Evolutionary conservation across 2,797 vertebrate genomes (phyloP).

Genomic region (Typhlichthys subterraneus): DNA sequence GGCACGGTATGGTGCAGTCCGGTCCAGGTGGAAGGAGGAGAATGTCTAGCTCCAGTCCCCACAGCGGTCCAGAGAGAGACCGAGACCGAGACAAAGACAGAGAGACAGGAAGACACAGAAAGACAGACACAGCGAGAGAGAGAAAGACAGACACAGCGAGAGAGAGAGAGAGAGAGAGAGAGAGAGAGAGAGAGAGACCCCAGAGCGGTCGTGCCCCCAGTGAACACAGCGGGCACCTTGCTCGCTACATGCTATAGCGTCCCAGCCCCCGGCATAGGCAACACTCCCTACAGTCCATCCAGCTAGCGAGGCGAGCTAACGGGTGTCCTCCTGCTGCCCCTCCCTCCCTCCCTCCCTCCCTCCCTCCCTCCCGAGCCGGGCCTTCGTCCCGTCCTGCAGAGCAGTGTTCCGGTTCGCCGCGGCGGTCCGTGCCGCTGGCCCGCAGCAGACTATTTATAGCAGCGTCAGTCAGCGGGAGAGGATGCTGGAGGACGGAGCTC

Average conservation of each 20-base stretch:
- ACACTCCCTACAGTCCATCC: slow-evolving; percentile 42
- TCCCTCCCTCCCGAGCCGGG: slow-evolving; percentile 37
- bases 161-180: too few species aligned
- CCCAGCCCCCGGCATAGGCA: slow-evolving; percentile 29
- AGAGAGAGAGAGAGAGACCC: too few species aligned
- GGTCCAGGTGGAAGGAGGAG: too few species aligned
- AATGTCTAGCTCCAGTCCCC: too few species aligned
- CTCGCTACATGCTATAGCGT: slow-evolving; percentile 14
- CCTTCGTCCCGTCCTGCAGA: slow-evolving; percentile 62
- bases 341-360: slow-evolving; percentile 34
- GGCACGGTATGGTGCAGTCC: too few species aligned
- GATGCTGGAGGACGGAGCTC: neutral
- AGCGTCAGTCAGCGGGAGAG: slow-evolving; percentile 53
- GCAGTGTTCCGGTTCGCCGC: slow-evolving; percentile 57
- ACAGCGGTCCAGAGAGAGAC: too few species aligned
- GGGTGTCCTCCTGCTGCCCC: slow-evolving; percentile 50
- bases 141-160: too few species aligned
- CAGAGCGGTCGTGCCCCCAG: too few species aligned
- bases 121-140: too few species aligned
- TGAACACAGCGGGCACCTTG: too few species aligned
- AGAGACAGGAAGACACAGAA: too few species aligned
- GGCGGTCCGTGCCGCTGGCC: slow-evolving; percentile 60
- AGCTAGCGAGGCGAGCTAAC: neutral
- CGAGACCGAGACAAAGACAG: too few species aligned
- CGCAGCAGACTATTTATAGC: slow-evolving; percentile 75